Conservation (phyloP, 2,113 vertebrate genomes). For the Phodopus roborovskii region DNA sequence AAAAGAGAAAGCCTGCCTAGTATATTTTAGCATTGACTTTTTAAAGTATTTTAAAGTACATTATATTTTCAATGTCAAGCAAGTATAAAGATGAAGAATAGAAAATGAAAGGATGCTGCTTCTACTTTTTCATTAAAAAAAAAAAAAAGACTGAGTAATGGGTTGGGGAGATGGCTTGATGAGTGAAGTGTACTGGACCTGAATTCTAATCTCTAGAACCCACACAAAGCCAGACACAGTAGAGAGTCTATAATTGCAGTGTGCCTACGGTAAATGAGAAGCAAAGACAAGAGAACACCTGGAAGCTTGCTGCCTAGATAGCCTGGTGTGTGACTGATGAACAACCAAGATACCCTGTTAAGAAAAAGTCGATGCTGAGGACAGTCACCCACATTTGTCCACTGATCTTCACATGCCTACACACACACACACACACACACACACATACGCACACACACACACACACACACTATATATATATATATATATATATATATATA, state of each 20-base stretch:
- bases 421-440: not conserved
- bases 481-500: too few relatives aligned
- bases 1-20: not conserved
- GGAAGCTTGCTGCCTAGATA: not conserved
- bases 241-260: not conserved
- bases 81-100: not conserved
- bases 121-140: not conserved
- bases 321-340: not conserved
- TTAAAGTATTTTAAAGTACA: not conserved
- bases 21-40: not conserved
- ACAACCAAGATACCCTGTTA: not conserved
- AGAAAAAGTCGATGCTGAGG: not conserved
- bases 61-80: not conserved
- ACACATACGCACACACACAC: not conserved
- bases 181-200: not conserved
- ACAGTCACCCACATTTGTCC: not conserved
- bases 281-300: not conserved
- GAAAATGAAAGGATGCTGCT: not conserved
- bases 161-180: not conserved
- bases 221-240: not conserved
- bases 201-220: not conserved
- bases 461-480: not conserved
- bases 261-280: not conserved
- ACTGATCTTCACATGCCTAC: not conserved
- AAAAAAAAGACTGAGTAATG: not conserved